A percentile compares a stretch with the other conserved stretches of the same genome.
Evolutionary conservation across 2,113 vertebrate species (phyloP).

Genomic region (Chaenocephalus aceratus): DNA sequence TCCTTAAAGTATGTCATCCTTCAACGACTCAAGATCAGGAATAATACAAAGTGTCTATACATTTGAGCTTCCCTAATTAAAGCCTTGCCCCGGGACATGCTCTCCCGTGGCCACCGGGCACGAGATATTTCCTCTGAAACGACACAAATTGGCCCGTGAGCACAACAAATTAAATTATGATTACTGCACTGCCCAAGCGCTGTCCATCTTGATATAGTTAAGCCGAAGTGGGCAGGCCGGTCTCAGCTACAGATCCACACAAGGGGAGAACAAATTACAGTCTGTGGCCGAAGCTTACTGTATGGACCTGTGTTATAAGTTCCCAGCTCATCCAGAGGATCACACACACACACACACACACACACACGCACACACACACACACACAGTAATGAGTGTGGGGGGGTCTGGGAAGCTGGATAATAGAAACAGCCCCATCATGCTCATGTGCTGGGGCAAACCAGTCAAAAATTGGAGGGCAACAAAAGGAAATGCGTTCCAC

Average conservation of each 20-base stretch:
- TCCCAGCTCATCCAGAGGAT: conserved; percentile 76
- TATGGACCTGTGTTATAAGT: conserved; percentile 67
- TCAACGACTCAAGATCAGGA: conserved; percentile 68
- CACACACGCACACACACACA: not conserved
- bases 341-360: conserved; percentile 52
- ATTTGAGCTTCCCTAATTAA: conserved; percentile 73
- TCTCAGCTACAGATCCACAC: conserved; percentile 52
- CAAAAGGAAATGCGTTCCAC: too few relatives aligned
- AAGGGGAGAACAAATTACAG: conserved; percentile 62
- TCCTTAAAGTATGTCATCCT: conserved; percentile 71
- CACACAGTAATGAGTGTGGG: not conserved
- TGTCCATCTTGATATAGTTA: conserved; percentile 78
- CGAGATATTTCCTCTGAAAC: conserved; percentile 55
- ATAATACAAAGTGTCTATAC: conserved; percentile 78
- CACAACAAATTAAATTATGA: conserved; percentile 80
- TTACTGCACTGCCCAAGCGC: conserved; percentile 66
- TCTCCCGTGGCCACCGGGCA: conserved; percentile 57
- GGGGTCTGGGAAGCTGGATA: too few relatives aligned
- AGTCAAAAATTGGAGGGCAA: too few relatives aligned
- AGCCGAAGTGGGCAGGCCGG: conserved; percentile 52
- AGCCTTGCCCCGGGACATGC: conserved; percentile 61
- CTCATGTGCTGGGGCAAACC: too few relatives aligned
- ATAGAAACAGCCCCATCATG: too few relatives aligned
- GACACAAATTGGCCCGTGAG: conserved; percentile 73
- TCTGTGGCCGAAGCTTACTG: conserved; percentile 57